Conservation (phyloP, 2,113 vertebrate genomes). For the Coturnix japonica region DNA sequence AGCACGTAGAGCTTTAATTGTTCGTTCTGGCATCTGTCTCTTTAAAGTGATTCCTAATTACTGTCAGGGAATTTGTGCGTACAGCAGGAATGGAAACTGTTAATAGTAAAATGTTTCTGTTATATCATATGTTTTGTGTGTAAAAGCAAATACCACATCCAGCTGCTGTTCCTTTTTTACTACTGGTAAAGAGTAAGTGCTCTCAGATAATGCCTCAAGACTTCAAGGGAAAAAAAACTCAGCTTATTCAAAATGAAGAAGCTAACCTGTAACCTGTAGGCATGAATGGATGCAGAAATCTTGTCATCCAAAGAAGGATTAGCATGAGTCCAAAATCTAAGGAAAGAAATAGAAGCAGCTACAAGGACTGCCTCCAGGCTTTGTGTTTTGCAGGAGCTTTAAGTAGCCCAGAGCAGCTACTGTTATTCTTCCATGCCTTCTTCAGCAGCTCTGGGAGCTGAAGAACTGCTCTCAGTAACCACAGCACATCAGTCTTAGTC, state of each 20-base stretch:
- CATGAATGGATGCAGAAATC: not conserved
- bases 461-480: not conserved
- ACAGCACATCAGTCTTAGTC: too few relatives aligned
- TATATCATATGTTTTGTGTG: not conserved
- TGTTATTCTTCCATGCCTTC: not conserved
- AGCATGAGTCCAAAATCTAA: not conserved
- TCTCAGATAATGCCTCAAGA: not conserved
- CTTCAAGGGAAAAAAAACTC: not conserved
- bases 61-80: not conserved
- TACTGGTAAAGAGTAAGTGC: not conserved
- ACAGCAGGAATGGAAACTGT: not conserved
- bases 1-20: not conserved
- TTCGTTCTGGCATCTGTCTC: not conserved
- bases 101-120: not conserved
- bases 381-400: not conserved
- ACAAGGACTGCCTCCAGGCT: not conserved
- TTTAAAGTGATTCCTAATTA: not conserved
- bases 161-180: not conserved
- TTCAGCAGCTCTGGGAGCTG: not conserved
- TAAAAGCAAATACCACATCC: not conserved
- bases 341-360: not conserved
- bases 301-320: not conserved
- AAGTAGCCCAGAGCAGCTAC: not conserved
- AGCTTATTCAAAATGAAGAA: not conserved
- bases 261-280: not conserved